Evolutionary conservation across 2,888 invertebrate genomes (phyloP), one percentile per base, ranked within the genome.

Genomic region (Drosophila anomelani): DNA sequence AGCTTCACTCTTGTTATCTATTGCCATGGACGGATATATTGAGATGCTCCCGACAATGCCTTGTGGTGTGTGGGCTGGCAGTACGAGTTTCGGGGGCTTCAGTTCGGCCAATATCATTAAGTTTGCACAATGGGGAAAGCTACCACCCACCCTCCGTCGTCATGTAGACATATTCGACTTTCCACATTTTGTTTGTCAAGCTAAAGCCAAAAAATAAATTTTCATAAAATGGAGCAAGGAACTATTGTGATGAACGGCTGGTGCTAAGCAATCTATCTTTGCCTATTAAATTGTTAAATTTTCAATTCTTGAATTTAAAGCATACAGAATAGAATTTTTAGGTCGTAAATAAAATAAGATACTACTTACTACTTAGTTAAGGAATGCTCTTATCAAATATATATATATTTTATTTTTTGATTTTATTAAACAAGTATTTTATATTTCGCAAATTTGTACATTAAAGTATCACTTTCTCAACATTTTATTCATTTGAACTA

Each of bases 51-150:
- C 39, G 12, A 56, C 55, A 66, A 55, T 67, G 47, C 67, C 47
- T 66, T 66, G 67, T 67, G 67, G 58, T 71, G 58, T 38, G 58
- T 47, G 56, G 41, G 57, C 56, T 60, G 43, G 39, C 32, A 23
- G 36, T 15, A 32, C 13, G 44, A 46, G 61, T 47, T 57, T 61
- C 47, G 71, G 66, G 66, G 59, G 54, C 64, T 76, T 38, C 46
- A 71, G 58, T 63, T 61, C 56, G 63, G 84, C 81, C 79, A 81
- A 83, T 86, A 83, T 83, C 84, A 83, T 83, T 86, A 85, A 73
- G 81, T 73, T 78, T 75, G 84, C 77, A 78, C 81, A 83, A 83
- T 76, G 62, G 77, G 60, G 39, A 61, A 54, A 56, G 46, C 67
- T 59, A 46, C 75, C 57, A 39, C 17, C n/a, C 44, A 17, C 5